Percentiles rank a stretch among this genome's conserved stretches.
phyloP scores from a whole-genome alignment of 2,888 invertebrate species.

The Dicycla oo region DNA sequence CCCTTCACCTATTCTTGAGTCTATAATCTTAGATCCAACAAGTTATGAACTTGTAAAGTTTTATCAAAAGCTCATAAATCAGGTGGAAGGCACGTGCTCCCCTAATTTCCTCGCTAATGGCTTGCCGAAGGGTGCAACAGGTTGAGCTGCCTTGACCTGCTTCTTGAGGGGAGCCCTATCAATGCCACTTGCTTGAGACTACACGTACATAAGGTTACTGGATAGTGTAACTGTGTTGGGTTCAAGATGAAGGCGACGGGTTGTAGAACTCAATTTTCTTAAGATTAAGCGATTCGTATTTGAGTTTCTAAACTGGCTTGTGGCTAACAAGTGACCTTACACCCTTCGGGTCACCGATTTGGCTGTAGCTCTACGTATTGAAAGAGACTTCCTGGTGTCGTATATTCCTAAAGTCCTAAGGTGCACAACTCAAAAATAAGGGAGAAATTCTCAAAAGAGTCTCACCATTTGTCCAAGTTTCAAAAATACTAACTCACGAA shows the following conservation, averaged over 20 bases:
- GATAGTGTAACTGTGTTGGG: slow-evolving; percentile 35
- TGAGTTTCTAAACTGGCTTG: no score
- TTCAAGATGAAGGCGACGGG: neutral
- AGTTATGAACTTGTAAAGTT: slow-evolving; percentile 59
- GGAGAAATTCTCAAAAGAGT: no score
- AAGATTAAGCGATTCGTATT: no score
- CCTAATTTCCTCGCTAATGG: slow-evolving; percentile 76
- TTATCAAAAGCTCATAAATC: slow-evolving; percentile 67
- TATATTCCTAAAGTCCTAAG: no score
- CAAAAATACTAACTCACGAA: no score
- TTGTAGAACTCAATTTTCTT: neutral
- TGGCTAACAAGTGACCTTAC: no score
- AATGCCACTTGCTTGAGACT: slow-evolving; percentile 66
- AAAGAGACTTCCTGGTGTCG: no score
- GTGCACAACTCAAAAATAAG: no score
- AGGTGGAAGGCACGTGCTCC: slow-evolving; percentile 72
- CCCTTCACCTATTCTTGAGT: slow-evolving; percentile 9
- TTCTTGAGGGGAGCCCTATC: slow-evolving; percentile 82
- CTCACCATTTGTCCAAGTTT: no score
- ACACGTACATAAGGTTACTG: slow-evolving; percentile 17
- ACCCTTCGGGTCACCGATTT: no score
- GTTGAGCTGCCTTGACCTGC: slow-evolving; percentile 85
- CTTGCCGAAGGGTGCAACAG: slow-evolving; percentile 80
- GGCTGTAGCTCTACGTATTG: no score
- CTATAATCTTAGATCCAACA: slow-evolving; percentile 38